Evolutionary conservation across 2,888 invertebrate genomes (phyloP).

Genomic region (Chalcis sispes): DNA sequence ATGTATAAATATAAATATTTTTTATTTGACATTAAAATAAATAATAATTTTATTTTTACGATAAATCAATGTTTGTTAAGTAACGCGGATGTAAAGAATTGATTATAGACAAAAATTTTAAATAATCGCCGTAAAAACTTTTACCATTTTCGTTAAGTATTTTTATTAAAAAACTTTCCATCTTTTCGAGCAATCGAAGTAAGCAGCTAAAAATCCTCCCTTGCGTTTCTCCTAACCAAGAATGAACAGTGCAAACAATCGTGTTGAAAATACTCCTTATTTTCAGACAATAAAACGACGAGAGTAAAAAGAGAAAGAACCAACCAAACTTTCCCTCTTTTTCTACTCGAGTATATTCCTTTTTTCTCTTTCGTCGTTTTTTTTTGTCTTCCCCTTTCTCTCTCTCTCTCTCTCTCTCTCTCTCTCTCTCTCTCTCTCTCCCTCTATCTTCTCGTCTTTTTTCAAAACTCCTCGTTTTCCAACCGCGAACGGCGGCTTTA

Average conservation of each 20-base stretch:
- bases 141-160: too few relatives aligned
- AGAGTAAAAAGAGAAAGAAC: slow-evolving; percentile 17
- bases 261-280: slow-evolving; percentile 61
- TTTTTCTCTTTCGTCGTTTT: not conserved
- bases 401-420: slow-evolving; percentile 8
- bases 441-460: slow-evolving; percentile 1
- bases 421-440: slow-evolving; percentile 3
- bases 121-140: too few relatives aligned
- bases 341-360: not conserved
- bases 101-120: too few relatives aligned
- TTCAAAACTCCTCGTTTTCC: slow-evolving; percentile 35
- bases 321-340: slow-evolving; percentile 9
- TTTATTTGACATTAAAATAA: too few relatives aligned
- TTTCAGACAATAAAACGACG: slow-evolving; percentile 60
- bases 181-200: slow-evolving; percentile 2
- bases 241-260: slow-evolving; percentile 60
- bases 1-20: too few relatives aligned
- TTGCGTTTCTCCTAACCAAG: not conserved
- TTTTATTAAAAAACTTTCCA: too few relatives aligned
- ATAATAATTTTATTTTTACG: too few relatives aligned
- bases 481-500: slow-evolving; percentile 22
- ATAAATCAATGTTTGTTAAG: too few relatives aligned
- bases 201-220: slow-evolving; percentile 34
- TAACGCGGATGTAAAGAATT: too few relatives aligned
- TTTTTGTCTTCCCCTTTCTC: slow-evolving; percentile 22